Evolutionary conservation across 2,113 vertebrate species (phyloP).

Genomic region (Lates calcarifer): DNA sequence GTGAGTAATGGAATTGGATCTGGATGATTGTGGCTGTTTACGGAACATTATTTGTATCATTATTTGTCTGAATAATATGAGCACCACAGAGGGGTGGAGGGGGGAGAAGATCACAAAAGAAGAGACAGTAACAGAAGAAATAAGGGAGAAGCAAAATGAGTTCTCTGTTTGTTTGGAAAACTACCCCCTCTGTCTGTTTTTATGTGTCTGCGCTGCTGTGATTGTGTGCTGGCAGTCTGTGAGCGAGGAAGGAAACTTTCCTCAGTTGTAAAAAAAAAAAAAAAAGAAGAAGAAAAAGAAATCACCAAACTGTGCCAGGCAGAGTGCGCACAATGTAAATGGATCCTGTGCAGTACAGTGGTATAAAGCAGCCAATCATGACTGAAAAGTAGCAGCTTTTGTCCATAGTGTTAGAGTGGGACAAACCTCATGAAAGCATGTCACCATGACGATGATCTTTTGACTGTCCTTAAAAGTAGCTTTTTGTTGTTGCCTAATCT

Average conservation of each 20-base stretch:
- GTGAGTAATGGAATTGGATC: not conserved
- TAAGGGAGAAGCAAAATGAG: not conserved
- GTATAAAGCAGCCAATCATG: conserved; percentile 25
- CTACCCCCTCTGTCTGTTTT: not conserved
- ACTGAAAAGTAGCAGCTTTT: conserved; percentile 13
- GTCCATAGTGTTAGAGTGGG: not conserved
- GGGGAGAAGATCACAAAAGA: not conserved
- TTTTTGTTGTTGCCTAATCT: conserved; percentile 26
- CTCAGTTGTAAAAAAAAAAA: not conserved
- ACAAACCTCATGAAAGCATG: not conserved
- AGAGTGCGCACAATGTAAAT: conserved; percentile 10
- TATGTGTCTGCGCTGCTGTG: not conserved
- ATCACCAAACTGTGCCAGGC: conserved; percentile 29
- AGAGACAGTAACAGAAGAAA: not conserved
- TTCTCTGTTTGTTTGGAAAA: not conserved
- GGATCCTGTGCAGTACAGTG: not conserved
- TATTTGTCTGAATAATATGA: not conserved
- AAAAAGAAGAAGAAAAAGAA: no score
- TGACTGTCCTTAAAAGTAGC: not conserved
- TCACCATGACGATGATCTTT: conserved; percentile 15
- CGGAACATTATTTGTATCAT: not conserved
- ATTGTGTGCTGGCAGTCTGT: not conserved
- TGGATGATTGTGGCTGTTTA: not conserved
- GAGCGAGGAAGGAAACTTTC: not conserved
- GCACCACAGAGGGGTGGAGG: not conserved